Evolutionary conservation across 2,888 invertebrate species (phyloP).

Genomic region (Drosophila rubida): DNA sequence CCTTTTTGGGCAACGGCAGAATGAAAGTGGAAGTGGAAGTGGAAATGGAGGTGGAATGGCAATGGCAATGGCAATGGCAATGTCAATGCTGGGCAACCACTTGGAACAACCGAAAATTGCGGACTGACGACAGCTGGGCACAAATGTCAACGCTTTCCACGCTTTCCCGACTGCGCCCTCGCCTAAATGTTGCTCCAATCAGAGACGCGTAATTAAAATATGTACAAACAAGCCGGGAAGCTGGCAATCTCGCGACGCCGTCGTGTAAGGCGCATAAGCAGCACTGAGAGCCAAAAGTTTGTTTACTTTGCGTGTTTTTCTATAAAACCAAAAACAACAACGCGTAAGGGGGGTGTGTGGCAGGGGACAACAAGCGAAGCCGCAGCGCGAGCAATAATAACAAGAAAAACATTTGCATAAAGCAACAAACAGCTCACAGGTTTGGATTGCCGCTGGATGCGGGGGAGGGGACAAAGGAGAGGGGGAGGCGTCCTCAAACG

Average conservation of each 20-base stretch:
- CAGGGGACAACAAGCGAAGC: constrained; percentile 32
- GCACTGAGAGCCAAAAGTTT: constrained; percentile 56
- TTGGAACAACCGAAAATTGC: constrained; percentile 59
- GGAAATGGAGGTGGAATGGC: too few species aligned
- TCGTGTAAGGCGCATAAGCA: constrained; percentile 24
- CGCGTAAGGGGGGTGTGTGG: constrained; percentile 12
- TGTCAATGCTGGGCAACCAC: constrained; percentile 56
- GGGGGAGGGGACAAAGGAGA: background rate
- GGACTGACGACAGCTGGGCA: constrained; percentile 57
- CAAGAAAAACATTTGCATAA: constrained; percentile 77
- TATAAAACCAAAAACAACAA: constrained; percentile 71
- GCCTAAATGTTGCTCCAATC: constrained; percentile 68
- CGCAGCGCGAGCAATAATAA: constrained; percentile 60
- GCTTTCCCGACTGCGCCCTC: constrained; percentile 25
- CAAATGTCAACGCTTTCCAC: constrained; percentile 53
- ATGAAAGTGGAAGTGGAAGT: too few species aligned
- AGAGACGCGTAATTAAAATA: constrained; percentile 79
- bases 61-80: constrained; percentile 19
- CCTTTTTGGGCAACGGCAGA: constrained; percentile 13
- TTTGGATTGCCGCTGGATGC: constrained; percentile 13
- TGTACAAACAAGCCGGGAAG: constrained; percentile 69
- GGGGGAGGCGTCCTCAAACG: constrained; percentile 63
- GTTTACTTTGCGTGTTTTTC: constrained; percentile 79
- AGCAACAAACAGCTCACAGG: constrained; percentile 68
- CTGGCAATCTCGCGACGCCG: constrained; percentile 37